These are phyloP conservation scores for Acanthopagrus latus DNA, from an alignment of 2,797 vertebrate species.

Conservation along the genomic window DNA sequence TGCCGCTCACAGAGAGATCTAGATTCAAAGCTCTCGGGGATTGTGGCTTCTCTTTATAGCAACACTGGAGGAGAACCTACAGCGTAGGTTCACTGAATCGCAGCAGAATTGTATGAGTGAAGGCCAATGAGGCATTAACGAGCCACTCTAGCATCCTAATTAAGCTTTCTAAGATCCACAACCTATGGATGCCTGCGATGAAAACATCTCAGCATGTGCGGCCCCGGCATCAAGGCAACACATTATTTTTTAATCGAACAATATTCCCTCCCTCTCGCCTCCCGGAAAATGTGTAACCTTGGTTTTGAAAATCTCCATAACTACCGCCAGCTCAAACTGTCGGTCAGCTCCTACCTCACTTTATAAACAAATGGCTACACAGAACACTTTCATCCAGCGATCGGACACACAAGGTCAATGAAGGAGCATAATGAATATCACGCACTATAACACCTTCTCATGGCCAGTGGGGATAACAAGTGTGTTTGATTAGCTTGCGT, in stretches of 20 bases:
- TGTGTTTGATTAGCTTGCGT: slow-evolving; percentile 49
- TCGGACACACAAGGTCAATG: slow-evolving; percentile 63
- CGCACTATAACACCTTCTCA: slow-evolving; percentile 54
- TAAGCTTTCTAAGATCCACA: slow-evolving; percentile 59
- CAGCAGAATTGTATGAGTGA: slow-evolving; percentile 63
- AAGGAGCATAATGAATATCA: slow-evolving; percentile 54
- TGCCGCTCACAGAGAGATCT: slow-evolving; percentile 60
- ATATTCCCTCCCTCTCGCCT: slow-evolving; percentile 8
- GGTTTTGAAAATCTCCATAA: slow-evolving; percentile 50
- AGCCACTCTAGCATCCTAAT: slow-evolving; percentile 69
- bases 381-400: slow-evolving; percentile 40
- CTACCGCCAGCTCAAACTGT: slow-evolving; percentile 37
- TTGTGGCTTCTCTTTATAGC: slow-evolving; percentile 73
- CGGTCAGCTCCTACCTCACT: slow-evolving; percentile 49
- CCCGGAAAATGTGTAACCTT: slow-evolving; percentile 40
- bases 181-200: slow-evolving; percentile 50
- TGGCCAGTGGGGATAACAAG: slow-evolving; percentile 47
- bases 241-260: slow-evolving; percentile 22
- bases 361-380: slow-evolving; percentile 54
- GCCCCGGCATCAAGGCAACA: slow-evolving; percentile 41
- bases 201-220: slow-evolving; percentile 63
- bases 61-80: slow-evolving; percentile 63
- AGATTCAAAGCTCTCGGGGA: slow-evolving; percentile 71
- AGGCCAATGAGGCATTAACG: slow-evolving; percentile 70
- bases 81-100: slow-evolving; percentile 69